Conservation (phyloP, 2,797 vertebrate species). For the Perodicticus potto region DNA sequence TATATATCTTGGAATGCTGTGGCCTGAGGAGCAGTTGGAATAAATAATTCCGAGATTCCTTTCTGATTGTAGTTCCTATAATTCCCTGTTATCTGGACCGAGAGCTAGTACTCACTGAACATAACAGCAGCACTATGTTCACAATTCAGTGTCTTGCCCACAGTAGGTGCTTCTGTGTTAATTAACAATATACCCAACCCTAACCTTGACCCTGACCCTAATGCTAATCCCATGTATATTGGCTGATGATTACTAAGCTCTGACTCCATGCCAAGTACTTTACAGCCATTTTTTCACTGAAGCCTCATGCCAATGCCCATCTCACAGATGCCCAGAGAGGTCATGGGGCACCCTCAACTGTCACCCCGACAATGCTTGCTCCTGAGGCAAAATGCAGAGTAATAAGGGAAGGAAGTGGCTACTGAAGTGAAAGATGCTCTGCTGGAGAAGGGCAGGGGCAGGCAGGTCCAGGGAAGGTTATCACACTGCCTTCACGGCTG, state of each 20-base stretch:
- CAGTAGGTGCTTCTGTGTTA: not conserved
- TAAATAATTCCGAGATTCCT: not conserved
- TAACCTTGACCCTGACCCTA: not conserved
- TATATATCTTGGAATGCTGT: not conserved
- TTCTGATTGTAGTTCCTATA: not conserved
- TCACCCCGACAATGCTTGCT: not conserved
- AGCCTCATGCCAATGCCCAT: not conserved
- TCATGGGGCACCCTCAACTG: not conserved
- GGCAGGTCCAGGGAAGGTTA: not conserved
- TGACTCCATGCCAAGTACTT: not conserved
- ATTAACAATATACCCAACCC: not conserved
- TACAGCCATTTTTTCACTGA: not conserved
- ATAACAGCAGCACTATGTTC: not conserved
- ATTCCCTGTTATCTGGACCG: not conserved
- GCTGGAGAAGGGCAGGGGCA: not conserved
- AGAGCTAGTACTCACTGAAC: not conserved
- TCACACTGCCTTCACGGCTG: not conserved
- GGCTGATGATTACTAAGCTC: not conserved
- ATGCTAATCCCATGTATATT: not conserved
- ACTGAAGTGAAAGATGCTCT: not conserved
- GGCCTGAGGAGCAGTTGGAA: not conserved
- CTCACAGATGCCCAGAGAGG: slow-evolving; percentile 13
- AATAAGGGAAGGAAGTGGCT: not conserved
- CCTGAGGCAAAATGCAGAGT: not conserved
- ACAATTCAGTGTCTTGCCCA: not conserved